Evolutionary conservation across 2,888 invertebrate species (phyloP), one percentile per base, ranked within the genome.

Genomic region (Leptinotarsa rubiginosa): DNA sequence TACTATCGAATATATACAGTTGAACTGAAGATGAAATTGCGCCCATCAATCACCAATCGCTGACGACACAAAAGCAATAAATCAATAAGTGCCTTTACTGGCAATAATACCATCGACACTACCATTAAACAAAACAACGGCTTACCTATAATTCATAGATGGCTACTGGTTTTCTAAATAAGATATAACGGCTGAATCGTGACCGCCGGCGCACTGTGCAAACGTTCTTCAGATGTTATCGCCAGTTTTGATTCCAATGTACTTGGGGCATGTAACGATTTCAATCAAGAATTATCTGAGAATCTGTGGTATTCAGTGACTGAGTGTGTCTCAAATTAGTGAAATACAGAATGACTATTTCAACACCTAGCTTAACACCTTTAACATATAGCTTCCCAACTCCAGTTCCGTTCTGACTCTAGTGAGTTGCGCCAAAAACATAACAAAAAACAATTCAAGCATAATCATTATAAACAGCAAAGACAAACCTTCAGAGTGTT

Each of bases 111-210:
- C n/a, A 31, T 62, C 62, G 62, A 62, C 62, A 62, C 62, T 31
- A 62, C 62, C 62, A 62, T 62, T 20, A 67, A 50, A 67, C 50
- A 50, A 50, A 67, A 67, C 49, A 67, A 67, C 67, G 52, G 67
- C 52, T 4, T 31, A 67, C 67, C 67, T 52, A 67, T 67, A 67
- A 67, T 67, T 49, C 49, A 49, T 52, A 52, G 49, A 49, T 47
- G 25, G 67, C 67, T 67, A 67, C 67, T 67, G 67, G 67, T 67
- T 52, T 65, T 67, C 67, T 67, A 52, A 67, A 67, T 67, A 52
- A 67, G 67, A 67, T 50, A 52, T 67, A 67, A 67, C 67, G 67
- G 67, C 25, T 22, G 50, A 67, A 49, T 49, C 49, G 67, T 67
- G 50, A 67, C 67, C 52, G 49, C 15, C 31, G 67, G 67, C 52